phyloP scores from a whole-genome alignment of 2,797 vertebrate species.

The Chaenodraco wilsoni region DNA sequence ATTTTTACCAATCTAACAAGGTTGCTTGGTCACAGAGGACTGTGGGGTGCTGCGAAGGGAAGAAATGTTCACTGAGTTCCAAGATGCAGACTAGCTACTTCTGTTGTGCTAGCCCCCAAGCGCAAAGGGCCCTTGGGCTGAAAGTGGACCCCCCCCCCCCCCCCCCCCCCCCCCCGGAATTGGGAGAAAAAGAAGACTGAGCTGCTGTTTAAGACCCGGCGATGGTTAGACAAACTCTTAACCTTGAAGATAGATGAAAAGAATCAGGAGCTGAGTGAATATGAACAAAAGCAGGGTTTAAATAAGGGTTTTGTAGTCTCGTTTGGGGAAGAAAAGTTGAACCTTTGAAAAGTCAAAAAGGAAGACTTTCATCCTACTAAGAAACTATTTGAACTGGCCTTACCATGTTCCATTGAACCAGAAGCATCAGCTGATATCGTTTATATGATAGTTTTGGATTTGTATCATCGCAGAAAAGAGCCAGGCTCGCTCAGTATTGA shows the following conservation, averaged over 20 bases:
- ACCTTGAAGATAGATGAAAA: conserved; percentile 59
- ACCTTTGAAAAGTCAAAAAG: conserved; percentile 45
- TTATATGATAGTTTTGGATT: not conserved
- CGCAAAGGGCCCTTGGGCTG: conserved; percentile 49
- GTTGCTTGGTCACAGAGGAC: conserved; percentile 71
- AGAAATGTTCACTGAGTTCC: conserved; percentile 52
- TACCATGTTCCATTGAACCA: conserved; percentile 15
- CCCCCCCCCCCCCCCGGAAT: conserved; percentile 27
- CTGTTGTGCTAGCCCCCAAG: conserved; percentile 47
- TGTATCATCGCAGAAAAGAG: not conserved
- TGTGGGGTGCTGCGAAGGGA: conserved; percentile 20
- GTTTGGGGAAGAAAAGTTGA: conserved; percentile 42
- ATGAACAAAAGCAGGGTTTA: conserved; percentile 41
- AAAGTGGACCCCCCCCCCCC: conserved; percentile 16
- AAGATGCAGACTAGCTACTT: conserved; percentile 49
- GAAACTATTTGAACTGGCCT: conserved; percentile 26
- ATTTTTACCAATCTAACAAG: conserved; percentile 78
- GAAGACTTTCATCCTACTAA: conserved; percentile 36
- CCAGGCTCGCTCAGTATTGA: not conserved
- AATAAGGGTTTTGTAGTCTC: conserved; percentile 33
- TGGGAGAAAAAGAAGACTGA: conserved; percentile 22
- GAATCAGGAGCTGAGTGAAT: conserved; percentile 16
- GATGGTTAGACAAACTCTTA: conserved; percentile 57
- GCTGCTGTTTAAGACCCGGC: conserved; percentile 16
- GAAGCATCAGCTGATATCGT: conserved; percentile 25